Conservation (phyloP, 2,888 invertebrate genomes). For the Apotomis capreana region DNA sequence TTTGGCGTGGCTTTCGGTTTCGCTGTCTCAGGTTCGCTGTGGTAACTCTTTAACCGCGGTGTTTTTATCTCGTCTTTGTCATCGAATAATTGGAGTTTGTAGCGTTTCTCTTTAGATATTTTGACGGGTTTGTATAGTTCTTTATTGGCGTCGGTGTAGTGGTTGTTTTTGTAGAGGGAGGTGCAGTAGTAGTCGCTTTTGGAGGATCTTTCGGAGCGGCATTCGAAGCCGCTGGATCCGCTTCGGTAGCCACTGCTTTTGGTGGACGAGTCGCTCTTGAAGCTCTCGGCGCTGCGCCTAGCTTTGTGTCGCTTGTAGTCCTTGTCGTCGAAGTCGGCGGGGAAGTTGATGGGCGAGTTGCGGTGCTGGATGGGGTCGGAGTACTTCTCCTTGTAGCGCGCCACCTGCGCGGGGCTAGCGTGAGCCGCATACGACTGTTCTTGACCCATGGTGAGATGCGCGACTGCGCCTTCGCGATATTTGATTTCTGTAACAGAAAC, state of each 20-base stretch:
- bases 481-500: constrained; percentile 66
- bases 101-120: constrained; percentile 76
- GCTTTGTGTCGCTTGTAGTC: constrained; percentile 70
- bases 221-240: constrained; percentile 76
- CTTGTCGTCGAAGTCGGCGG: constrained; percentile 60
- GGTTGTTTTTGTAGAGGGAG: constrained; percentile 80
- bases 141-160: constrained; percentile 77
- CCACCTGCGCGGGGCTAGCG: constrained; percentile 65
- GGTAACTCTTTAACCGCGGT: constrained; percentile 66
- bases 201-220: constrained; percentile 70
- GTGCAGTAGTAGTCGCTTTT: constrained; percentile 74
- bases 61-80: constrained; percentile 68
- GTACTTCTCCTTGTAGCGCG: constrained; percentile 69
- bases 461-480: constrained; percentile 58
- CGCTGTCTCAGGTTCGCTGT: constrained; percentile 73
- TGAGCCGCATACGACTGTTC: constrained; percentile 74
- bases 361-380: constrained; percentile 64
- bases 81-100: constrained; percentile 75
- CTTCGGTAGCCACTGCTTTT: constrained; percentile 79
- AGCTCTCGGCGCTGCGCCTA: constrained; percentile 72
- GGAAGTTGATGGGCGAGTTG: constrained; percentile 59
- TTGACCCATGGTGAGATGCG: constrained; percentile 74
- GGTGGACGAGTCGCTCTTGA: constrained; percentile 75
- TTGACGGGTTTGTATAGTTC: constrained; percentile 80
- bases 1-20: constrained; percentile 74